Conservation (phyloP, 2,797 vertebrate genomes). For the Etheostoma perlongum region DNA sequence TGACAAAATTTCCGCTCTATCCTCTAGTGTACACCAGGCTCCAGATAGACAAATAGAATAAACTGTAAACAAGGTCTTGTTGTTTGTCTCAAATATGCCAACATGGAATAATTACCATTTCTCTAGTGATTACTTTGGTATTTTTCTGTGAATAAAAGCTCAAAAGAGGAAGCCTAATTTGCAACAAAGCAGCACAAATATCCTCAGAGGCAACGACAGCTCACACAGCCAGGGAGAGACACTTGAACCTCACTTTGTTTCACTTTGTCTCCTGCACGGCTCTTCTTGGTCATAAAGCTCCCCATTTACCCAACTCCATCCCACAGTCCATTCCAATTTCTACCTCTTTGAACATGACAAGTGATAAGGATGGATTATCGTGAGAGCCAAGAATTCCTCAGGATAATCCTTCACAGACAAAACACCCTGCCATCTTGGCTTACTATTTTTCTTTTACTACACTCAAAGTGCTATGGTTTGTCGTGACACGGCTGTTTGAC, state of each 20-base stretch:
- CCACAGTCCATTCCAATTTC: constrained; percentile 80
- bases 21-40: constrained; percentile 6
- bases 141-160: constrained; percentile 61
- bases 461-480: constrained; percentile 55
- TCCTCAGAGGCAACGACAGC: constrained; percentile 54
- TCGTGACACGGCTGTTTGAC: constrained; percentile 67
- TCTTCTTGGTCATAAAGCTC: constrained; percentile 74
- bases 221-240: constrained; percentile 64
- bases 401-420: constrained; percentile 83
- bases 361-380: constrained; percentile 83
- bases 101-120: constrained; percentile 54
- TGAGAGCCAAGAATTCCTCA: constrained; percentile 71
- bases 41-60: constrained; percentile 38
- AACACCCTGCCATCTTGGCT: constrained; percentile 77
- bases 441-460: constrained; percentile 52
- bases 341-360: constrained; percentile 80
- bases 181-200: constrained; percentile 67
- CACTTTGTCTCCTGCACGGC: constrained; percentile 68
- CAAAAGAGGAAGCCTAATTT: constrained; percentile 65
- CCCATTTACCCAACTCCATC: constrained; percentile 71
- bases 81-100: constrained; percentile 43
- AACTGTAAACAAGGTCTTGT: constrained; percentile 50
- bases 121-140: constrained; percentile 63
- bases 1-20: constrained; percentile 7
- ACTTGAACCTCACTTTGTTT: constrained; percentile 76